These are phyloP conservation scores for Noctua fimbriata DNA, from an alignment of 2,888 invertebrate genomes.

Conservation along the genomic window DNA sequence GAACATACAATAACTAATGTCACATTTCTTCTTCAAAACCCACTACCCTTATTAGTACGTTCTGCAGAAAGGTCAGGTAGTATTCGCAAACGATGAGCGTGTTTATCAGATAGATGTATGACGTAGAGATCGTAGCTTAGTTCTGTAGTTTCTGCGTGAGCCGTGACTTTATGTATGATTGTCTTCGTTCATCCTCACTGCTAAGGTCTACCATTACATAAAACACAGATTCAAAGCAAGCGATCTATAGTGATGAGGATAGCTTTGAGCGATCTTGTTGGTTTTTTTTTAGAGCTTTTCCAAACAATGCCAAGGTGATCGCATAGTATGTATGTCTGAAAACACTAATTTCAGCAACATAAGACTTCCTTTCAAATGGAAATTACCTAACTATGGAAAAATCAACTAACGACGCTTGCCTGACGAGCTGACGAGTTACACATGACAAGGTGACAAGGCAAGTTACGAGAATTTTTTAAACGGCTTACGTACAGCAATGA, in stretches of 20 bases:
- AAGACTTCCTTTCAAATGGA: slow-evolving; percentile 13
- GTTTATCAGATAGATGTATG: neutral
- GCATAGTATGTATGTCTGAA: neutral
- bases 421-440: slow-evolving; percentile 1
- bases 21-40: neutral
- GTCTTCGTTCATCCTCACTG: neutral
- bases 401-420: neutral
- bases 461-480: neutral
- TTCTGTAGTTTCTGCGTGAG: neutral
- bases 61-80: neutral
- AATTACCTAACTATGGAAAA: neutral
- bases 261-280: neutral
- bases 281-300: neutral
- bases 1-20: slow-evolving; percentile 30
- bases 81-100: neutral
- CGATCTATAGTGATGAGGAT: neutral
- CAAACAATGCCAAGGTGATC: neutral
- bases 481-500: neutral
- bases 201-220: neutral
- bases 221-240: neutral
- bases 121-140: neutral
- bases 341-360: neutral
- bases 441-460: neutral
- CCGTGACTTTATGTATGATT: neutral
- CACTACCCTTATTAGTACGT: neutral